Evolutionary conservation across 2,888 invertebrate genomes (phyloP), one percentile per base, ranked within the genome.

Genomic region (Mythimna ferrago): DNA sequence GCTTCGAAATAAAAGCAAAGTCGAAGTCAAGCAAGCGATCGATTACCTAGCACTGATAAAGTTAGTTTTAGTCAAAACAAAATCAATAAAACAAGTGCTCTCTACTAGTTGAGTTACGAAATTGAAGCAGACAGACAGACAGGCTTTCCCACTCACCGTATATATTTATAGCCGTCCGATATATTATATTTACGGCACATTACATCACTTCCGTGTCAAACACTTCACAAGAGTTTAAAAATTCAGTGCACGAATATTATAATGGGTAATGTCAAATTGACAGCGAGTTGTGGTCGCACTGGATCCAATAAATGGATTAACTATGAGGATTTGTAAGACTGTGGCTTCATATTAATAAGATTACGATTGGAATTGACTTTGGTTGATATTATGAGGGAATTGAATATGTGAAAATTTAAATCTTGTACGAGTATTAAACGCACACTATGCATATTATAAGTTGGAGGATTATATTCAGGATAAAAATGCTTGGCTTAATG

Each of bases 321-420:
- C 21, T 62, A 19, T 44, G 32, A 53, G 56, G 76, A 66, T 75
- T 75, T 62, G 53, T 32, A 16, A 66, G 81, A 44, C 66, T 81
- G 62, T 66, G 81, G 81, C 76, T 81, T 77, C 76, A 10, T 75
- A 74, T 54, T 77, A 75, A 81, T 75, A 62, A 66, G 57, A 75
- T 77, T 77, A 77, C 38, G 19, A 38, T 61, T 62, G 32, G 44
- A 57, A 53, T 26, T 53, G 44, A 26, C 19, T 76, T 26, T 54
- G 10, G 35, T 19, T 5, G 26, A 16, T 74, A 19, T 35, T 19
- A 0, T 9, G 7, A 14, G 21, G 6, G 11, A 5, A n/a, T 61
- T 41, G n/a, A 48, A 53, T 14, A 58, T 32, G 21, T 21, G 19
- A 21, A 61, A 60, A 53, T 1, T 38, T 38, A 38, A 26, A 26